phyloP scores from a whole-genome alignment of 2,113 vertebrate species.

The Gyps fulvus region DNA sequence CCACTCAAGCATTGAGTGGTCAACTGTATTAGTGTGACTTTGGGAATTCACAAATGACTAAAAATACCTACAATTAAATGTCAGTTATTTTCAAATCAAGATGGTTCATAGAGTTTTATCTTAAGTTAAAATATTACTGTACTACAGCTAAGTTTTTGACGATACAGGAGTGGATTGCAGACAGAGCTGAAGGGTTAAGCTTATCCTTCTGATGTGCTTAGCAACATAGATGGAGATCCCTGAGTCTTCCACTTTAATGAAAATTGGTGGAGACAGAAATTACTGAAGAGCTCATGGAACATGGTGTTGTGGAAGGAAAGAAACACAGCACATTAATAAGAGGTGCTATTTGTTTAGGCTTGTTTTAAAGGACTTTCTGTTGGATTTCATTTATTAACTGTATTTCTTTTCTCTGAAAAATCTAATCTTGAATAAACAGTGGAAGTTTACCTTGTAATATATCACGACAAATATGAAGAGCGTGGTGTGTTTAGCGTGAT shows the following conservation, averaged over 20 bases:
- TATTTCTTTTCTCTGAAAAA: constrained; percentile 5
- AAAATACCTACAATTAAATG: not conserved
- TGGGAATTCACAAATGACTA: not conserved
- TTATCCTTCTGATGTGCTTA: not conserved
- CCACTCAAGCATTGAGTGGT: not conserved
- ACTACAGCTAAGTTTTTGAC: not conserved
- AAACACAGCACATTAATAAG: not conserved
- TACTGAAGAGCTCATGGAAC: not conserved
- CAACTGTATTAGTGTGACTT: not conserved
- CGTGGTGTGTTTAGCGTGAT: not conserved
- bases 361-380: not conserved
- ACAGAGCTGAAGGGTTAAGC: not conserved
- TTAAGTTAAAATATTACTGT: not conserved
- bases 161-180: not conserved
- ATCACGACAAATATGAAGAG: not conserved
- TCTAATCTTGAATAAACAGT: not conserved
- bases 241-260: not conserved
- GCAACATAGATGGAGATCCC: not conserved
- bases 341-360: not conserved
- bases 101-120: not conserved
- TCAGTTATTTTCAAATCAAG: not conserved
- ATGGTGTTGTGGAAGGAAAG: not conserved
- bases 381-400: not conserved
- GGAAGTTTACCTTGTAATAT: not conserved
- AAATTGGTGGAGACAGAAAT: not conserved